These are phyloP conservation scores for Phthorimaea operculella DNA, from an alignment of 1,140 invertebrate genomes.

Conservation along the genomic window DNA sequence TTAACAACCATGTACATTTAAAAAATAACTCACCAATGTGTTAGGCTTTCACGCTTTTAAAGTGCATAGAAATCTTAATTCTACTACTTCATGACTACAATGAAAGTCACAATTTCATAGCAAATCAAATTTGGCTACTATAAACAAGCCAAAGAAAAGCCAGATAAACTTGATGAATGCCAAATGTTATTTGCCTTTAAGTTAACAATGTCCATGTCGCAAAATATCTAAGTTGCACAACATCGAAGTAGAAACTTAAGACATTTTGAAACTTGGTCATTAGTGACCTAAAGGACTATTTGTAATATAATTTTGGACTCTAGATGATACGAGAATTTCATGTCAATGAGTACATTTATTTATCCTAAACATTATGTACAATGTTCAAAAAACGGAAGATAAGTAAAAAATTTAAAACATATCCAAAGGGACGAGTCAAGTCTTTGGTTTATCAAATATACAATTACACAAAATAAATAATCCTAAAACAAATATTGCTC, in stretches of 20 bases:
- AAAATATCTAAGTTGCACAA: too few species aligned
- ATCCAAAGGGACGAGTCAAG: slow-evolving; percentile 46
- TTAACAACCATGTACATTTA: too few species aligned
- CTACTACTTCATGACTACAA: too few species aligned
- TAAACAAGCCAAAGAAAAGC: slow-evolving; percentile 13
- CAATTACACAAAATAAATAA: slow-evolving; percentile 48
- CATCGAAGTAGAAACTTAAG: too few species aligned
- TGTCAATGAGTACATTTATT: slow-evolving; percentile 23
- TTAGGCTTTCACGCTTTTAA: too few species aligned
- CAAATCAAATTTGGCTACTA: slow-evolving; percentile 10
- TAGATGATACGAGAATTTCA: slow-evolving; percentile 28
- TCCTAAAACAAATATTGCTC: slow-evolving; percentile 48
- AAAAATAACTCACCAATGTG: too few species aligned
- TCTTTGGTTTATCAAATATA: slow-evolving; percentile 64
- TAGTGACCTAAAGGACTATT: not conserved
- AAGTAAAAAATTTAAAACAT: slow-evolving; percentile 15
- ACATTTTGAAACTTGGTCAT: too few species aligned
- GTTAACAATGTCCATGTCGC: too few species aligned
- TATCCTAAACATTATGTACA: slow-evolving; percentile 24
- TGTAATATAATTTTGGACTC: slow-evolving; percentile 21
- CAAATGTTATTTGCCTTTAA: slow-evolving; percentile 17
- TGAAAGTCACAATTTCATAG: not conserved
- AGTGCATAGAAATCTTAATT: too few species aligned
- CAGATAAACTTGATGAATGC: slow-evolving; percentile 24
- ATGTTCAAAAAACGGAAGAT: slow-evolving; percentile 16